Evolutionary conservation across 2,797 vertebrate species (phyloP).

Genomic region (Chelon labrosus): DNA sequence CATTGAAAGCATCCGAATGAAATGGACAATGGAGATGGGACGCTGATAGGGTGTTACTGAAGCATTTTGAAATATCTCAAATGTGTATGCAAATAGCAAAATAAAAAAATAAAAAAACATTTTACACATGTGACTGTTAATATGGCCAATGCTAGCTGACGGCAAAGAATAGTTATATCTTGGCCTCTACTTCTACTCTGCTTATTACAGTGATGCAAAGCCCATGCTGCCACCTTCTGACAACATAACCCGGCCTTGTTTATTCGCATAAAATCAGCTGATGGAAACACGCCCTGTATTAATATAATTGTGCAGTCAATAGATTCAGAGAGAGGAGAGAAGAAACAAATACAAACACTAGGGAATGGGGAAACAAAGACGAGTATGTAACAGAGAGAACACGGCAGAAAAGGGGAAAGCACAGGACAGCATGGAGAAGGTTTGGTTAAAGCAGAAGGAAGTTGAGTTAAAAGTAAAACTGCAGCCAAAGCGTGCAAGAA

Average conservation of each 20-base stretch:
- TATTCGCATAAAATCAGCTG: too few relatives aligned
- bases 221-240: too few relatives aligned
- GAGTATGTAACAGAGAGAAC: not conserved
- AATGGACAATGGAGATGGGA: not conserved
- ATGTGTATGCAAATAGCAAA: too few relatives aligned
- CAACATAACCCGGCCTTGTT: too few relatives aligned
- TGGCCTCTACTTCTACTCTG: too few relatives aligned
- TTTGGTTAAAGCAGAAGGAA: not conserved
- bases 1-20: not conserved
- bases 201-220: too few relatives aligned
- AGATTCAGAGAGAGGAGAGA: conserved; percentile 1
- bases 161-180: too few relatives aligned
- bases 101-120: too few relatives aligned
- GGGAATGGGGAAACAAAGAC: not conserved
- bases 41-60: not conserved
- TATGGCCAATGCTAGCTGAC: too few relatives aligned
- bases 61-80: too few relatives aligned
- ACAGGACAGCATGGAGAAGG: conserved; percentile 9
- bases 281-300: too few relatives aligned
- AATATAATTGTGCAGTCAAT: not conserved
- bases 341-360: not conserved
- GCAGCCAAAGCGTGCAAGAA: conserved; percentile 38
- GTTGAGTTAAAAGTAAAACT: conserved; percentile 23
- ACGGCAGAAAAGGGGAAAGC: not conserved
- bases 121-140: too few relatives aligned